These are phyloP conservation scores for Apogon hyalosoma DNA, from an alignment of 2,797 vertebrate species.

Conservation along the genomic window DNA sequence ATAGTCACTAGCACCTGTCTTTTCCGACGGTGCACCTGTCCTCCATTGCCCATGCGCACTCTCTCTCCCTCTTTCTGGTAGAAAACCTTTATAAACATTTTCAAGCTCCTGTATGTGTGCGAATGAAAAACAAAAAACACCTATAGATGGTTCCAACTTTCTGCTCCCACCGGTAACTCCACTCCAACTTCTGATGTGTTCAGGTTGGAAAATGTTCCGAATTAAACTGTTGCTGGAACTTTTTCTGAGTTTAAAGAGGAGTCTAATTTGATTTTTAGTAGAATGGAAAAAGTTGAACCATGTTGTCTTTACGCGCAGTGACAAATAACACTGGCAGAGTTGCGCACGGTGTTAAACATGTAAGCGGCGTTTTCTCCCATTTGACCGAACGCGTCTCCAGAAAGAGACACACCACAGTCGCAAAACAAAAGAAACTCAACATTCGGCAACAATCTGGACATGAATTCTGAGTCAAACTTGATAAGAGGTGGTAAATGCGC, in stretches of 20 bases:
- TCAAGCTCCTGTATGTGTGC: slow-evolving; percentile 25
- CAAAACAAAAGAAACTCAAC: slow-evolving; percentile 18
- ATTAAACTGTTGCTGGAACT: not conserved
- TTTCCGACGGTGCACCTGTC: slow-evolving; percentile 91
- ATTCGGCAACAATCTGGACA: not conserved
- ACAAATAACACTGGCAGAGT: slow-evolving; percentile 13
- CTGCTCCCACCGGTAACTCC: no score
- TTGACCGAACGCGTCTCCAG: slow-evolving; percentile 5
- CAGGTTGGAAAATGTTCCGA: not conserved
- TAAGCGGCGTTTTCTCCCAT: slow-evolving; percentile 16
- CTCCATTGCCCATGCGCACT: slow-evolving; percentile 87
- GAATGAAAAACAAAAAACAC: slow-evolving; percentile 35
- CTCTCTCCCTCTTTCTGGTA: slow-evolving; percentile 35
- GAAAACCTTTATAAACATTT: slow-evolving; percentile 55
- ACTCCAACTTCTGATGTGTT: not conserved
- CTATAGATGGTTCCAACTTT: slow-evolving; percentile 1
- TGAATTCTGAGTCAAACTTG: not conserved
- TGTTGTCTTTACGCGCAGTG: slow-evolving; percentile 13
- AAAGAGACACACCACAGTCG: slow-evolving; percentile 7
- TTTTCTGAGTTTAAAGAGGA: not conserved
- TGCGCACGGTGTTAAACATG: slow-evolving; percentile 9
- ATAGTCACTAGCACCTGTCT: slow-evolving; percentile 91
- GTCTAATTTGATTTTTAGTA: not conserved
- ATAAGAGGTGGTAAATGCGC: not conserved
- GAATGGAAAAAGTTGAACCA: not conserved